Conservation (phyloP, 2,797 vertebrate genomes). For the Sphenodon punctatus region DNA sequence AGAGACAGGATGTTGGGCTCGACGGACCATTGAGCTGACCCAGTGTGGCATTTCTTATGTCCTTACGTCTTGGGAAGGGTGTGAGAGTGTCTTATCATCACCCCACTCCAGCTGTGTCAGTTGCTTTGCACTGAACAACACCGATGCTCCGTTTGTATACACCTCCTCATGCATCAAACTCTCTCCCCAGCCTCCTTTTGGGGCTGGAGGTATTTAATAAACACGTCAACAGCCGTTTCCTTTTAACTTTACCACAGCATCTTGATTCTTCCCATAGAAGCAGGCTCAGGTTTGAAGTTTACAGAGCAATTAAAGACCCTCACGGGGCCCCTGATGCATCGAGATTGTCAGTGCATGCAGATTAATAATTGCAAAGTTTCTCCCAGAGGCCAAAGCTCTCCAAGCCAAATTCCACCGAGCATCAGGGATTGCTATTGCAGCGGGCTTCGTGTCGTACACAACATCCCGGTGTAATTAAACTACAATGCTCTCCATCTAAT, state of each 20-base stretch:
- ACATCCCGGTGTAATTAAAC: slow-evolving; percentile 70
- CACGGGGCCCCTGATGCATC: slow-evolving; percentile 57
- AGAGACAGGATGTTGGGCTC: too few relatives aligned
- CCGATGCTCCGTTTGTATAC: slow-evolving; percentile 20
- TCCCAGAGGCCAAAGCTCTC: slow-evolving; percentile 67
- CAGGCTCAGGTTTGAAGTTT: slow-evolving; percentile 77
- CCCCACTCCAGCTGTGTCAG: too few relatives aligned
- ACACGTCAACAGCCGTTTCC: slow-evolving; percentile 71
- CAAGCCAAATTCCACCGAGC: slow-evolving; percentile 71
- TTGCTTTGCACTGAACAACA: slow-evolving; percentile 33
- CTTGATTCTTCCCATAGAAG: slow-evolving; percentile 72
- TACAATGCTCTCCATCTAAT: slow-evolving; percentile 63
- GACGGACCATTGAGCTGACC: too few relatives aligned
- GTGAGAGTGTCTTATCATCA: too few relatives aligned
- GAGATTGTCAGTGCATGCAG: slow-evolving; percentile 70
- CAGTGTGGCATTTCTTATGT: too few relatives aligned
- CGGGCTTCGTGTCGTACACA: slow-evolving; percentile 63
- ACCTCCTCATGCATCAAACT: slow-evolving; percentile 37
- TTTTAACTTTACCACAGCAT: slow-evolving; percentile 62
- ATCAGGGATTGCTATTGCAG: slow-evolving; percentile 73
- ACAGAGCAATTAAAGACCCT: slow-evolving; percentile 79
- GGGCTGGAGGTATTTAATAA: slow-evolving; percentile 72
- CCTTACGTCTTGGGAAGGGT: too few relatives aligned
- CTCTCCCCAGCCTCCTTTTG: slow-evolving; percentile 31
- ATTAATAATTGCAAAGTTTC: slow-evolving; percentile 72